These are phyloP conservation scores for Cantharis rufa DNA, from an alignment of 2,888 invertebrate species.

Conservation along the genomic window DNA sequence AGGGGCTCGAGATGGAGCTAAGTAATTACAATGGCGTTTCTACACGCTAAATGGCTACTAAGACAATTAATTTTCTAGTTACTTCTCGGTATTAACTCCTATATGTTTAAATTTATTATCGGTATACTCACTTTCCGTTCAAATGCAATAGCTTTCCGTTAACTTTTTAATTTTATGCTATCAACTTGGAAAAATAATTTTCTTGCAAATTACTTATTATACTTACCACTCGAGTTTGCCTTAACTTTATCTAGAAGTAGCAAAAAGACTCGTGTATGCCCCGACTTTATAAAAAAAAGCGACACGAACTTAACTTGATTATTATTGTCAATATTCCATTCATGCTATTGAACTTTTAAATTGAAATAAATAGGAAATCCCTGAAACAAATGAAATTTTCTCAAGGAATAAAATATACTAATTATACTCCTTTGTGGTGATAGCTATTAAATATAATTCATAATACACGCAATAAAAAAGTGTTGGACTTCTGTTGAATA, in stretches of 20 bases:
- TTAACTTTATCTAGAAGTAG: background rate
- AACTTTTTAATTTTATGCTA: background rate
- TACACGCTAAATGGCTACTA: conserved; percentile 45
- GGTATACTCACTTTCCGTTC: background rate
- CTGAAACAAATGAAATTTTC: too few relatives aligned
- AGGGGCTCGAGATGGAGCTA: conserved; percentile 36
- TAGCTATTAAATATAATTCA: too few relatives aligned
- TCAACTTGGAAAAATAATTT: background rate
- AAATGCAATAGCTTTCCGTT: background rate
- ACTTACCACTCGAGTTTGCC: background rate
- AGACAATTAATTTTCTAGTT: conserved; percentile 23
- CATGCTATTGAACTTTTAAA: background rate
- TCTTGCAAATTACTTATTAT: background rate
- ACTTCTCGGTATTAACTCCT: conserved; percentile 10
- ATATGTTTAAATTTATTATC: background rate
- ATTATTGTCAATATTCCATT: background rate
- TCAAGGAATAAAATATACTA: too few relatives aligned
- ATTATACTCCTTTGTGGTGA: too few relatives aligned
- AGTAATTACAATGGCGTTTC: conserved; percentile 47
- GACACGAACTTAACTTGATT: background rate
- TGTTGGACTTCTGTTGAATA: too few relatives aligned
- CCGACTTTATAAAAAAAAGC: background rate
- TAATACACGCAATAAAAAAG: too few relatives aligned
- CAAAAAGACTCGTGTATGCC: background rate
- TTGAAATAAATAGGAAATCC: too few relatives aligned